A percentile compares a stretch with the other conserved stretches of the same genome.
Evolutionary conservation across 2,888 invertebrate genomes (phyloP).

Genomic region (Litoditis marina): DNA sequence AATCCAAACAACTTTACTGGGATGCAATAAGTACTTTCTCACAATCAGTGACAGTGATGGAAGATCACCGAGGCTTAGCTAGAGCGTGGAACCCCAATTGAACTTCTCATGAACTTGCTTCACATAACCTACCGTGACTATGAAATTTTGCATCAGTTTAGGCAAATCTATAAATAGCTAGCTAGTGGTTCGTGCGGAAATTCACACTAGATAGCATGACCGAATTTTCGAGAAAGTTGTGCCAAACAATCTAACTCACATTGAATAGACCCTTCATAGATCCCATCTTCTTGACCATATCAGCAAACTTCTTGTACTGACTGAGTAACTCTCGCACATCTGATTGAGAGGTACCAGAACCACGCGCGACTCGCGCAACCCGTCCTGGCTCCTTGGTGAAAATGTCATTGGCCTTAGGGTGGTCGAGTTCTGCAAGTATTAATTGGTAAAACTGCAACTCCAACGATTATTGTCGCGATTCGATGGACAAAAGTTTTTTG

Average conservation of each 20-base stretch:
- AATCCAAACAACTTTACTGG: no score
- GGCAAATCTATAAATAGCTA: background rate
- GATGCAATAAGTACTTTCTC: no score
- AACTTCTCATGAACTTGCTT: background rate
- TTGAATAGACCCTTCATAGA: conserved; percentile 98
- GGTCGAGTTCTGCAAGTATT: conserved; percentile 76
- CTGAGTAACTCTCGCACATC: conserved; percentile 87
- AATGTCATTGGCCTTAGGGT: conserved; percentile 86
- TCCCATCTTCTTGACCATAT: conserved; percentile 99
- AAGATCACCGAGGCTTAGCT: no score
- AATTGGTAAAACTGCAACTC: no score
- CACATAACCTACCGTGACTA: background rate
- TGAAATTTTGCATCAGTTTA: background rate
- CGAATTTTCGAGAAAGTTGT: no score
- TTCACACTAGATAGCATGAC: no score
- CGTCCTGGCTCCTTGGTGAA: conserved; percentile 86
- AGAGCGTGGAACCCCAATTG: no score
- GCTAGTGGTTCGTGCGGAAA: no score
- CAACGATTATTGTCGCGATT: no score
- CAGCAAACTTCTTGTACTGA: conserved; percentile 98
- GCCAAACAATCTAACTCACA: conserved; percentile 29
- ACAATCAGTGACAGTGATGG: no score
- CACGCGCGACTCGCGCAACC: conserved; percentile 81
- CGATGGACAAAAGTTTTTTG: background rate
- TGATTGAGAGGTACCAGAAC: conserved; percentile 63